phyloP scores from a whole-genome alignment of 2,113 vertebrate species.

The Reinhardtius hippoglossoides region DNA sequence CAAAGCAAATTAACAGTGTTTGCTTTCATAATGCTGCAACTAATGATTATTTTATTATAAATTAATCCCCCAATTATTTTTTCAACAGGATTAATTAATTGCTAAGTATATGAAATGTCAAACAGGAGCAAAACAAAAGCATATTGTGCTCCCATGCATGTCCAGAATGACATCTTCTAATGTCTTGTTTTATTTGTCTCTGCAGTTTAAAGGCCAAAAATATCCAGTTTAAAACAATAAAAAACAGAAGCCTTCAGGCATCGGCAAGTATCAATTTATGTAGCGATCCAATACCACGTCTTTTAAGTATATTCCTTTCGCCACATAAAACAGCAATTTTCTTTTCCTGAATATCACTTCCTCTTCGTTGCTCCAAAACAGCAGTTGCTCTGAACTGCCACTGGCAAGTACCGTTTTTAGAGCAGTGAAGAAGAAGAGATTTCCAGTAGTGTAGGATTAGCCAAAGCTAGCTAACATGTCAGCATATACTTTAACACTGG shows the following conservation, averaged over 20 bases:
- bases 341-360: no score
- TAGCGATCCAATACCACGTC: no score
- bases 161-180: neutral
- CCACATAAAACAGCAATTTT: no score
- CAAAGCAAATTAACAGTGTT: neutral
- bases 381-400: no score
- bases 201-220: neutral
- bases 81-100: neutral
- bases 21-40: neutral
- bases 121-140: neutral
- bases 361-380: no score
- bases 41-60: neutral
- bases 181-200: neutral
- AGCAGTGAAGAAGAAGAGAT: no score
- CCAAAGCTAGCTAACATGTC: no score
- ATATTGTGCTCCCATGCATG: neutral
- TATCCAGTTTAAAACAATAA: neutral
- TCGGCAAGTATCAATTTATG: no score
- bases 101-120: neutral
- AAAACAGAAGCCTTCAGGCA: neutral
- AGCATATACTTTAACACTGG: no score
- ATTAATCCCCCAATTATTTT: neutral
- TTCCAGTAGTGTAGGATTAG: no score
- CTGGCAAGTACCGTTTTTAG: no score
- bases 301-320: no score